Base-by-base conservation (phyloP, 2,888 invertebrate species). In the Caenorhabditis drosophilae region DNA sequence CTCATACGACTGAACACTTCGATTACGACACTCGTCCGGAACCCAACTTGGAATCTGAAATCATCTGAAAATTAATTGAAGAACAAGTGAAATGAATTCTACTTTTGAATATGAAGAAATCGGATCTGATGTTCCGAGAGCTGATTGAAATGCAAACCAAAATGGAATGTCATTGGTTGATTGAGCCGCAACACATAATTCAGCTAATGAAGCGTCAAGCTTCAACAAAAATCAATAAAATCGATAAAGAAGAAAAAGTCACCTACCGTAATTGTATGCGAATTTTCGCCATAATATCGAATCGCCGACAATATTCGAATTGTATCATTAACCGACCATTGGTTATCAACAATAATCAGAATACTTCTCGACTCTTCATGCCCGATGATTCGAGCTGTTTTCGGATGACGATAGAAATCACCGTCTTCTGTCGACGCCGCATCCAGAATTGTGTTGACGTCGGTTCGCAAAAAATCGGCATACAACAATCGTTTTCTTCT, bases 131-230 rank as follows among this genome's bases (percentile, higher is more conserved):
- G 67, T 70, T n/a, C 67, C 64, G 41, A 55, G 55, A 23, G 67
- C 61, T 22, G 67, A 57, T 46, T 71, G 70, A 42, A 67, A 71
- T 12, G 54, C 58, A 48, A 71, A 71, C 70, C 70, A 71, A 49
- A 64, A 64, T 20, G 54, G 40, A 27, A 71, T 61, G 35, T 71
- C 70, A 42, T 59, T 71, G 11, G 70, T 71, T 35, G 52, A 47
- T 35, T 71, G 70, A 20, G 62, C 60, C 31, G 70, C 70, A 1
- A 71, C 70, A 35, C 67, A 61, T 12, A 71, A 60, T 49, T 71
- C 70, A 1, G 67, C 58, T 2, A 71, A 51, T 3, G 70, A 67
- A 7, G 67, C 70, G 44, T 71, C 70, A 22, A 71, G 44, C 69
- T 70, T 46, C 40, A 66, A 70, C 20, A n/a, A 16, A n/a, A n/a